phyloP scores from a whole-genome alignment of 2,113 vertebrate species.

The Plecotus auritus region DNA sequence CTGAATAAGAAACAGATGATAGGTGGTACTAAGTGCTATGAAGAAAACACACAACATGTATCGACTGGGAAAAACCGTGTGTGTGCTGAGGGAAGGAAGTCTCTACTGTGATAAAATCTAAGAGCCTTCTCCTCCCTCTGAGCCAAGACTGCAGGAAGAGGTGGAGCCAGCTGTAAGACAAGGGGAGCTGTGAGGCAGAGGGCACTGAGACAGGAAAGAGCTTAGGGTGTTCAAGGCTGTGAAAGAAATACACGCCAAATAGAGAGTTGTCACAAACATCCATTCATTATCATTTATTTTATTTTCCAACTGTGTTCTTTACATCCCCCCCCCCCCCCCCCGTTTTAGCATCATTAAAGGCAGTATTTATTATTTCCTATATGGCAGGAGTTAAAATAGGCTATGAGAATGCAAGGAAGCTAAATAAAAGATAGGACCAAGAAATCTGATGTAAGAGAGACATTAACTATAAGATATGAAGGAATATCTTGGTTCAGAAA shows the following conservation, averaged over 20 bases:
- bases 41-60: not conserved
- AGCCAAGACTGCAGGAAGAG: not conserved
- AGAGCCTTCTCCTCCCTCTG: not conserved
- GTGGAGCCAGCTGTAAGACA: fast-evolving
- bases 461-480: not conserved
- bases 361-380: not conserved
- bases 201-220: not conserved
- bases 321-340: not conserved
- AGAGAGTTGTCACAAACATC: not conserved
- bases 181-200: not conserved
- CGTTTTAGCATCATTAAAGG: not conserved
- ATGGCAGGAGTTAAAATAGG: not conserved
- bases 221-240: not conserved
- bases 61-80: not conserved
- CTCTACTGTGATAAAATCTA: not conserved
- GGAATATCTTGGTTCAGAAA: not conserved
- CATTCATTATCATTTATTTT: not conserved
- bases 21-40: not conserved
- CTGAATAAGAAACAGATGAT: not conserved
- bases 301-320: not conserved
- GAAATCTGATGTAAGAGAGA: not conserved
- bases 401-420: not conserved
- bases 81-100: no score
- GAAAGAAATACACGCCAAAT: not conserved
- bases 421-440: not conserved